phyloP scores from a whole-genome alignment of 2,113 vertebrate species.

The Upupa epops region DNA sequence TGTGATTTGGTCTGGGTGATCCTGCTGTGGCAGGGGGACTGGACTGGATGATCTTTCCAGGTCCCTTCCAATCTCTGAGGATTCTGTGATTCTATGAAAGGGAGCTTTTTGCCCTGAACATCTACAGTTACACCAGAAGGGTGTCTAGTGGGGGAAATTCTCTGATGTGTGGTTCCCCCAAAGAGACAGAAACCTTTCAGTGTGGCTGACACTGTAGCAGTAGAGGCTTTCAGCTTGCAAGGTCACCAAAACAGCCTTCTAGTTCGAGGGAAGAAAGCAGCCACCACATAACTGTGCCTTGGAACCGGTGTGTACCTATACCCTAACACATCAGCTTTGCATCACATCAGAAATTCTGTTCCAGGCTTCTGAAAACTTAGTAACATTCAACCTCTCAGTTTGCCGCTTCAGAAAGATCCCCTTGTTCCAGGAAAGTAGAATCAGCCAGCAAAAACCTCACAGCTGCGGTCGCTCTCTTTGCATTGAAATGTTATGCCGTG shows the following conservation, averaged over 20 bases:
- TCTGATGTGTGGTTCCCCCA: fast-evolving
- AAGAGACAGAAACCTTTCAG: not conserved
- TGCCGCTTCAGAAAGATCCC: conserved; percentile 5
- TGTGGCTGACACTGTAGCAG: not conserved
- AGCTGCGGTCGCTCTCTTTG: not conserved
- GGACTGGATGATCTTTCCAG: no score
- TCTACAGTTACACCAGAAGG: not conserved
- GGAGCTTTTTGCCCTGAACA: not conserved
- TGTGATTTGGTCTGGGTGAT: no score
- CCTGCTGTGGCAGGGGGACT: no score
- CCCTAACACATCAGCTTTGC: not conserved
- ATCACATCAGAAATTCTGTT: not conserved
- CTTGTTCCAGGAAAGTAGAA: not conserved
- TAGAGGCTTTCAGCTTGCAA: not conserved
- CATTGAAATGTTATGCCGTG: not conserved
- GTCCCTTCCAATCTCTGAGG: no score
- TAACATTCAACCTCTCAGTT: not conserved
- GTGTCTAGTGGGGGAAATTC: not conserved
- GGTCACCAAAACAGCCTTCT: not conserved
- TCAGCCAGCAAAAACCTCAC: not conserved
- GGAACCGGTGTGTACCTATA: not conserved
- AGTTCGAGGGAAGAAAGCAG: not conserved
- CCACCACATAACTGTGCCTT: not conserved
- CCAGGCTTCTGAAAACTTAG: not conserved
- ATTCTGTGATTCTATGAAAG: no score